Base-by-base conservation (phyloP, 2,888 invertebrate species). In the Aspidiotus rigidus region DNA sequence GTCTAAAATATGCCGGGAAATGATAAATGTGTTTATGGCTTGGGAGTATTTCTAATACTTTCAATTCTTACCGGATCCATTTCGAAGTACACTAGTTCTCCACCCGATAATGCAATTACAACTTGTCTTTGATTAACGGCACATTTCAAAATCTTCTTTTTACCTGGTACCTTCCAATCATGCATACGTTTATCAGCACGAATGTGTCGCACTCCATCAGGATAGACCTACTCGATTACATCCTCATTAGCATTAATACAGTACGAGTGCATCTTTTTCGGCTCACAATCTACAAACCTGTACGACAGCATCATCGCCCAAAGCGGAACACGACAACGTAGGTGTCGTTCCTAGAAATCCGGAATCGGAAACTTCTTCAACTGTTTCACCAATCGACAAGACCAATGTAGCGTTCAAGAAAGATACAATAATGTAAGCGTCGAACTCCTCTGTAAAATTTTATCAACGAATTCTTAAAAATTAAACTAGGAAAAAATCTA, bases 341-440 rank as follows among this genome's bases (percentile, higher is more conserved):
- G 98, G 97, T 0, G 98, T 98, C 0, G 98, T 99, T 71, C 98
- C 98, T 76, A 99, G 83, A 79, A 99, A 99, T 59, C 99, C 99
- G 72, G 98, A 98, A 80, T 99, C 99, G 0, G 98, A 96, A 39
- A 99, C 99, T 87, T 99, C 99, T 80, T 99, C 99, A n/a, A 99
- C 99, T 13, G 98, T 99, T 80, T 99, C 99, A 74, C 99, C 99
- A 78, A 99, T 99, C 75, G 96, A 96, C 76, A 99, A 84, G 73
- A 99, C 99, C 77, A 99, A 85, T 15, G 99, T 99, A 74, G 99
- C 99, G 78, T 90, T 91, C 73, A 96, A 92, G 88, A 99, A 99
- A 64, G 99, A 99, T 76, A 99, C 99, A 79, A 99, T 95, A 84
- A 99, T 99, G 84, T 98, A 99, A 67, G 98, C 93, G 84, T 99